Percentiles rank a stretch among this genome's conserved stretches.
phyloP scores from a whole-genome alignment of 2,113 vertebrate species.

The Columba janthina region DNA sequence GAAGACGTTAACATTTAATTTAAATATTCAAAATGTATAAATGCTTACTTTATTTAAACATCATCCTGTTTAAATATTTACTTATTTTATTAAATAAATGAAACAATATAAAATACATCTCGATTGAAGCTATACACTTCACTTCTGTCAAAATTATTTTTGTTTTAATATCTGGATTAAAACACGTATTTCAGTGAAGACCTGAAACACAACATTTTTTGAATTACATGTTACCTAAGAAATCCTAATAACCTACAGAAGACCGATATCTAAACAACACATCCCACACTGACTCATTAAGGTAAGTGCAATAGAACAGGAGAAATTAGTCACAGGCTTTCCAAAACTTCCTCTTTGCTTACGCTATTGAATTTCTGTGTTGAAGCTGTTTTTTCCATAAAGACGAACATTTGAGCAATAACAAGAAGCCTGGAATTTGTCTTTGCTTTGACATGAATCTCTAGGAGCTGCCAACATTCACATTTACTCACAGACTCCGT shows the following conservation, averaged over 20 bases:
- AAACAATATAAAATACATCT: neutral
- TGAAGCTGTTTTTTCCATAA: conserved; percentile 25
- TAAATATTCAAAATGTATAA: neutral
- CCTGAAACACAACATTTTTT: neutral
- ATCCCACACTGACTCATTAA: neutral
- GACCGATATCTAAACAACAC: neutral
- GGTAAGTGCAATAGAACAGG: neutral
- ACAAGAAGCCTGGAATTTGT: neutral
- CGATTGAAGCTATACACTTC: neutral
- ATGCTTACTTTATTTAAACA: neutral
- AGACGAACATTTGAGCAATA: conserved; percentile 19
- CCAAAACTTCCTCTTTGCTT: conserved; percentile 19
- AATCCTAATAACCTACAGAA: neutral
- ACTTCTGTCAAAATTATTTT: neutral
- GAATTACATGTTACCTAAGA: neutral
- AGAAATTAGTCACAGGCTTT: conserved; percentile 18
- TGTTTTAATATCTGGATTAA: neutral
- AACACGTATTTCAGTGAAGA: neutral
- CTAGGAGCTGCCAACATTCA: neutral
- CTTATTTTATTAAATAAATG: neutral
- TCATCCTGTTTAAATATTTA: neutral
- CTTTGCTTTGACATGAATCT: neutral
- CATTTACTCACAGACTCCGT: neutral
- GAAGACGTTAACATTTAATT: neutral
- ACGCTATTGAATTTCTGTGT: neutral